phyloP scores from a whole-genome alignment of 2,113 vertebrate species.

The Dipodomys merriami region DNA sequence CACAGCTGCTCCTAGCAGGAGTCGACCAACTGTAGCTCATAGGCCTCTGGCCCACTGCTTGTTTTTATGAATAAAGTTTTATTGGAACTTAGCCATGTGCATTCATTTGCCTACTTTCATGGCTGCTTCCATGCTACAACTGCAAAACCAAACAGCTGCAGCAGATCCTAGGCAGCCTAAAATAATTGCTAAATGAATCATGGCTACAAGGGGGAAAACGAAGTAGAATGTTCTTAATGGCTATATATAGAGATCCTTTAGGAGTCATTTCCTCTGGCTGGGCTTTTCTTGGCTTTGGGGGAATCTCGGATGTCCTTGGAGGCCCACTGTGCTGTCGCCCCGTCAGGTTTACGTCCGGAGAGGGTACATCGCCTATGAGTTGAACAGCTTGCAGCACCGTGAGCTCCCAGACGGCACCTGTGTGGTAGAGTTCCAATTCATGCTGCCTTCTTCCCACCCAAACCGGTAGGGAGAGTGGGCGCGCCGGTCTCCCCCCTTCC shows the following conservation, averaged over 20 bases:
- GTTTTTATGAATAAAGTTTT: conserved; percentile 51
- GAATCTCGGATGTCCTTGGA: fast-evolving
- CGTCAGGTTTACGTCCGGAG: conserved; percentile 96
- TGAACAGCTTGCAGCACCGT: conserved; percentile 97
- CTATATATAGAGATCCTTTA: fast-evolving
- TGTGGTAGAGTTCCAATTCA: conserved; percentile 97
- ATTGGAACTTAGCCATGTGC: not conserved
- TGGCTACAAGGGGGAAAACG: not conserved
- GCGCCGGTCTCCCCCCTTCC: fast-evolving
- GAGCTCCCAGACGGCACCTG: conserved; percentile 94
- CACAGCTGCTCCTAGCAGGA: not conserved
- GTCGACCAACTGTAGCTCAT: fast-evolving
- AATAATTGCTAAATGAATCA: not conserved
- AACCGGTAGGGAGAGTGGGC: conserved; percentile 89
- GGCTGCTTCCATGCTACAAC: not conserved
- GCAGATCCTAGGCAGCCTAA: not conserved
- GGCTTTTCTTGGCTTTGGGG: not conserved
- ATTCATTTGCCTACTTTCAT: not conserved
- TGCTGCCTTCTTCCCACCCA: conserved; percentile 96
- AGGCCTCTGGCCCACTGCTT: not conserved
- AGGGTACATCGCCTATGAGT: conserved; percentile 96
- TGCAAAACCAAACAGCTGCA: not conserved
- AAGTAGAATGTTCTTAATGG: too few relatives aligned
- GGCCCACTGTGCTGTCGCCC: too few relatives aligned
- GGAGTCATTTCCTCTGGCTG: not conserved